Evolutionary conservation across 2,797 vertebrate genomes (phyloP), one percentile per base, ranked within the genome.

Genomic region (Clarias platycephalus): DNA sequence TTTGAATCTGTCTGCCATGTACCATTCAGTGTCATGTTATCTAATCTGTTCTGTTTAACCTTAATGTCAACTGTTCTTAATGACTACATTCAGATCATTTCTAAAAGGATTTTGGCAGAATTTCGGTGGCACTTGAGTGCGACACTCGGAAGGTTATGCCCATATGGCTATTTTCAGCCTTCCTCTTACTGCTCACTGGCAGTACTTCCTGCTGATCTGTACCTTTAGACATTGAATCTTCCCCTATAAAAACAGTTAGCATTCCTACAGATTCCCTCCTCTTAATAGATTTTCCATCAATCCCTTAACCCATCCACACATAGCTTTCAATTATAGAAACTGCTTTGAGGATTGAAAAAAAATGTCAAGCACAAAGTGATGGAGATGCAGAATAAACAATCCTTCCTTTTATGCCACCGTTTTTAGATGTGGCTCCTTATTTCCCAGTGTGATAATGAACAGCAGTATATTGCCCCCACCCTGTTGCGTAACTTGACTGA

Each of bases 1-100:
- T 55, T n/a, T 68, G 10, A 53, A 55, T 66, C 0, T 66, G 28
- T 31, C 16, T 67, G 66, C 15, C 16, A 1, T 20, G 66, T 20
- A 16, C 18, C 13, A 18, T 57, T 28, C 37, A 24, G 26, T 53
- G 13, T 49, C 70, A 49, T 72, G 5, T 72, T 77, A 67, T 7
- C 31, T 34, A 67, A 67, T 67, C 31, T 67, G 5, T 67, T 67
- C 66, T 34, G 12, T 31, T 76, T 76, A 76, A 75, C 71, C 28
- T 3, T 40, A 57, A 24, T 7, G 5, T 66, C 28, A 26, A 57
- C 20, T 79, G 57, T 55, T 18, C 31, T 57, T 24, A 83, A 8
- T 77, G 15, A 10, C 7, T 44, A 28, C 15, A 67, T 67, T 67
- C 31, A 66, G n/a, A 55, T 40, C 1, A 68, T 28, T 49, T 49